Evolutionary conservation across 1,140 invertebrate species (phyloP), one percentile per base, ranked within the genome.

Genomic region (Capitella teleta): DNA sequence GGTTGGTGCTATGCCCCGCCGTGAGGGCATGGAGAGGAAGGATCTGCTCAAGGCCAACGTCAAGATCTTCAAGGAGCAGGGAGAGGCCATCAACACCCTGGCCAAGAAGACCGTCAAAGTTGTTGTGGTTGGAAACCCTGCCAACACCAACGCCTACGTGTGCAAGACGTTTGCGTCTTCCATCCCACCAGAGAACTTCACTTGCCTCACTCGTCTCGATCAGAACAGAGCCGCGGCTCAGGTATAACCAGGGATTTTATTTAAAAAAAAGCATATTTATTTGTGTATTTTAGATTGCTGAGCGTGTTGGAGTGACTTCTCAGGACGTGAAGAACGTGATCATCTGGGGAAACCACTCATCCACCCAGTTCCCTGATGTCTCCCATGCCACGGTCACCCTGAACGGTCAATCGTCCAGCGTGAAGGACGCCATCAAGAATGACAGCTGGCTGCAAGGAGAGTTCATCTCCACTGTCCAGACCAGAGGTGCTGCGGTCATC

Each of bases 321-420:
- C 78, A 79, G 49, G 76, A 83, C 61, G 83, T 98, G 2, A 81
- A 80, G 57, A 95, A 96, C 68, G 83, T 94, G 5, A 87, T 94
- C 50, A 98, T 99, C 64, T 99, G 96, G 96, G 96, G 96, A 23
- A 99, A 99, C 73, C 96, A 99, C 66, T 98, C 93, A 0, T 91
- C 90, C 5, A 99, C 96, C 2, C 95, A 98, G 74, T 98, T 88
- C 71, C 95, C 96, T 18, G 95, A 99, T 80, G 85, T 86, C 10
- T 76, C 78, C n/a, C 83, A 93, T 68, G 92, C 91, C 19, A 61
- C 55, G 25, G 73, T 72, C 0, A 52, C 51, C 6, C 48, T 71
- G 65, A 42, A 73, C 77, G 61, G 77, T 68, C 25, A 80, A 76
- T 61, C 59, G 12, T 60, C 72, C 14, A 57, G 78, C 34, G 84